Conservation (phyloP, 1,140 invertebrate genomes). For the Drosophila obscura region DNA sequence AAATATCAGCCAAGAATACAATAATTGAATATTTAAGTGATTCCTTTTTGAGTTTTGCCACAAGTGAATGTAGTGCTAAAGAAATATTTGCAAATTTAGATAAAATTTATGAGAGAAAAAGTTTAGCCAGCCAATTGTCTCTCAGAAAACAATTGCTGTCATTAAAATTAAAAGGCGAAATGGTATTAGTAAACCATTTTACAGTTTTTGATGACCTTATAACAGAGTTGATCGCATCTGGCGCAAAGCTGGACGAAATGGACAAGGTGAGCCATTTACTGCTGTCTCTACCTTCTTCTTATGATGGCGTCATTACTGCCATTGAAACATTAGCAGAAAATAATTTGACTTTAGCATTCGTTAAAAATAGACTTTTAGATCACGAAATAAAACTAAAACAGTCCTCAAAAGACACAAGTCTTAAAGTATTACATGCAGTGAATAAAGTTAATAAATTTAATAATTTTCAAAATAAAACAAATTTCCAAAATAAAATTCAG, state of each 20-base stretch:
- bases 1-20: constrained; percentile 62
- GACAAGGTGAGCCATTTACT: constrained; percentile 77
- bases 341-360: constrained; percentile 76
- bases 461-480: neutral
- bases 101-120: constrained; percentile 79
- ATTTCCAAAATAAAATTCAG: constrained; percentile 1
- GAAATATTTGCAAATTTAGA: constrained; percentile 76
- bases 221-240: neutral
- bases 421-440: constrained; percentile 52
- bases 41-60: constrained; percentile 66
- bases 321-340: constrained; percentile 82
- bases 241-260: constrained; percentile 70
- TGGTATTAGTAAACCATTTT: constrained; percentile 38
- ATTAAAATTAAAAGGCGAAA: constrained; percentile 61
- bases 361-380: constrained; percentile 79
- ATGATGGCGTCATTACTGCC: constrained; percentile 80
- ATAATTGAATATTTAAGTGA: constrained; percentile 78
- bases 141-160: constrained; percentile 55
- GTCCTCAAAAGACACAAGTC: constrained; percentile 44
- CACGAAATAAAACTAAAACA: constrained; percentile 78
- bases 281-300: constrained; percentile 69
- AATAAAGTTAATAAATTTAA: constrained; percentile 8
- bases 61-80: constrained; percentile 54
- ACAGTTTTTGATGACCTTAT: constrained; percentile 62
- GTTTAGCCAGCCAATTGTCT: constrained; percentile 72